phyloP scores from a whole-genome alignment of 2,888 invertebrate species.

The Timandra comae region DNA sequence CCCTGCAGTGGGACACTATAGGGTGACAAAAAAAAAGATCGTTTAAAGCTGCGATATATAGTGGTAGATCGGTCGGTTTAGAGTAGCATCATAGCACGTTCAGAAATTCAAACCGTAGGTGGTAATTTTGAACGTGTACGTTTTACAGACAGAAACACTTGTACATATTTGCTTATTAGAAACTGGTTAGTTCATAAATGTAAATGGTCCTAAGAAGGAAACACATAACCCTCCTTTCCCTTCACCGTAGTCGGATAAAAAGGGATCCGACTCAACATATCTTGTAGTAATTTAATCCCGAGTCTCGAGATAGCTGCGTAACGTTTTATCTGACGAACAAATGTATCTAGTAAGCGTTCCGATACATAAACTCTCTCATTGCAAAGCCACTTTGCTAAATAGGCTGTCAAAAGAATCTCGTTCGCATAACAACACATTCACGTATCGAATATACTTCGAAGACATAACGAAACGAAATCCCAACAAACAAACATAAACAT shows the following conservation, averaged over 20 bases:
- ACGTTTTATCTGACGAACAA: too few species aligned
- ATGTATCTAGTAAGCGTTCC: constrained; percentile 2
- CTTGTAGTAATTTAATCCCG: constrained; percentile 14
- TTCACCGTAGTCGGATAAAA: too few species aligned
- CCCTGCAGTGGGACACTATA: too few species aligned
- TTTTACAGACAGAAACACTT: too few species aligned
- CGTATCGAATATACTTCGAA: constrained; percentile 28
- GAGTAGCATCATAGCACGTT: too few species aligned
- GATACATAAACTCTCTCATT: constrained; percentile 11
- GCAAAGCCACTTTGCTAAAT: constrained; percentile 12
- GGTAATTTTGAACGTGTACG: too few species aligned
- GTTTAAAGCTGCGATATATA: too few species aligned
- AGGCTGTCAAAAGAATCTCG: constrained; percentile 11
- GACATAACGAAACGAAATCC: constrained; percentile 25
- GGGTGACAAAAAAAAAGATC: too few species aligned
- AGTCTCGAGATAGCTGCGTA: too few species aligned
- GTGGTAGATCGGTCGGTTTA: too few species aligned
- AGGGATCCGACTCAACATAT: constrained; percentile 14
- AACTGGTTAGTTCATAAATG: constrained; percentile 15
- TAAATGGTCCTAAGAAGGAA: constrained; percentile 13
- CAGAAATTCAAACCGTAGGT: too few species aligned
- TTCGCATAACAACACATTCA: constrained; percentile 14
- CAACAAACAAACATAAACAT: constrained; percentile 31
- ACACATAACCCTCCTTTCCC: too few species aligned
- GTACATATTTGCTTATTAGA: constrained; percentile 16